These are phyloP conservation scores for Polyommatus icarus DNA, from an alignment of 2,888 invertebrate species.

Conservation along the genomic window DNA sequence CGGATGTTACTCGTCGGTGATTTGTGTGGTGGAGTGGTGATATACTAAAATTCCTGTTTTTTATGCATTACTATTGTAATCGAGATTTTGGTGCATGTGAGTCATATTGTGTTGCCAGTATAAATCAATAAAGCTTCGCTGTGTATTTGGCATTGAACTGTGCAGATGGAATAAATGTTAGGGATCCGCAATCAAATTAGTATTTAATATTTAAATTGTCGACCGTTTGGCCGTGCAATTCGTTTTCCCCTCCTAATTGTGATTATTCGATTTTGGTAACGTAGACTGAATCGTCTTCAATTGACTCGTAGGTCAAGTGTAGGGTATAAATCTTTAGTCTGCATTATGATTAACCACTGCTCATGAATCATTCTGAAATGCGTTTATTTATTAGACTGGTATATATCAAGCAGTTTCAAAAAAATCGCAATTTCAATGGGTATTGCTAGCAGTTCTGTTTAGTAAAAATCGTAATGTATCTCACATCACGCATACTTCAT, in stretches of 20 bases:
- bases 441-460: not conserved
- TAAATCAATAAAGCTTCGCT: slow-evolving; percentile 31
- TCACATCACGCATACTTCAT: slow-evolving; percentile 3
- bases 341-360: not conserved
- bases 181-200: slow-evolving; percentile 27
- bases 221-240: slow-evolving; percentile 15
- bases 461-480: slow-evolving; percentile 10
- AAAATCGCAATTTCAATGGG: not conserved
- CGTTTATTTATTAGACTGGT: not conserved
- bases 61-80: not conserved
- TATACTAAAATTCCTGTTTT: slow-evolving; percentile 3
- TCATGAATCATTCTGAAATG: not conserved
- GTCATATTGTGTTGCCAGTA: slow-evolving; percentile 10
- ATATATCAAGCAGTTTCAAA: not conserved
- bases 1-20: not conserved
- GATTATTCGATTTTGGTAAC: slow-evolving; percentile 15
- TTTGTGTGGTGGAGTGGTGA: not conserved
- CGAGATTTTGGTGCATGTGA: slow-evolving; percentile 27
- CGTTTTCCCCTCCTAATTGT: slow-evolving; percentile 21
- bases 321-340: not conserved
- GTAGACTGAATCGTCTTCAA: slow-evolving; percentile 1
- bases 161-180: slow-evolving; percentile 21
- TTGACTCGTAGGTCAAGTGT: slow-evolving; percentile 19
- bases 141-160: slow-evolving; percentile 33
- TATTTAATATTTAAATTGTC: slow-evolving; percentile 17